phyloP scores from a whole-genome alignment of 2,797 vertebrate genomes.

The Eulemur mongoz region DNA sequence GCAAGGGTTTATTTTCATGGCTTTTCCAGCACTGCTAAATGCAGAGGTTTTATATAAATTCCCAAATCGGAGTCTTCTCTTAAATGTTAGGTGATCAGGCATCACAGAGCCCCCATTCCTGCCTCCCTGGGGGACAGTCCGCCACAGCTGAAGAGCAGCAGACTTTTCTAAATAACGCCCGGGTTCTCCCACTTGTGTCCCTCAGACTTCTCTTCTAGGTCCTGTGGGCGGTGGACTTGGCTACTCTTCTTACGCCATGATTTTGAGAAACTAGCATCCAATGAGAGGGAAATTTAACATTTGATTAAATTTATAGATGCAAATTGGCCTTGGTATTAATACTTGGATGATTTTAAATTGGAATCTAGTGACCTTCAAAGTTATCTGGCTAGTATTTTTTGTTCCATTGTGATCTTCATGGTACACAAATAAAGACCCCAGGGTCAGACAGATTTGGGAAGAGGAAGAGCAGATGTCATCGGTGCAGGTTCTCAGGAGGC shows the following conservation, averaged over 20 bases:
- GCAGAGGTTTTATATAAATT: background rate
- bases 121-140: rapidly evolving
- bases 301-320: background rate
- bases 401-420: background rate
- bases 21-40: background rate
- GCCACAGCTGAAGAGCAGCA: background rate
- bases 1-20: rapidly evolving
- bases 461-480: rapidly evolving
- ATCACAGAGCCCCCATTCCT: rapidly evolving
- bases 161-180: rapidly evolving
- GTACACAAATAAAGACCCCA: background rate
- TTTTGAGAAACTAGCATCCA: background rate
- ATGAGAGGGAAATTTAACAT: background rate
- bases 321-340: too few species aligned
- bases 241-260: background rate
- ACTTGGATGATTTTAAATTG: background rate
- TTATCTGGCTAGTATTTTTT: background rate
- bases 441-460: background rate
- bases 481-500: rapidly evolving
- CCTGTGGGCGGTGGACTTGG: rapidly evolving
- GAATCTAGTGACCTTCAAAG: background rate
- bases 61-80: background rate
- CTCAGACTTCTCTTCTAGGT: too few species aligned
- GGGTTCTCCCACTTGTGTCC: rapidly evolving
- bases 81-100: background rate